A percentile compares a stretch with the other conserved stretches of the same genome.
Evolutionary conservation across 2,113 vertebrate genomes (phyloP).

Genomic region (Eurystomus gularis): DNA sequence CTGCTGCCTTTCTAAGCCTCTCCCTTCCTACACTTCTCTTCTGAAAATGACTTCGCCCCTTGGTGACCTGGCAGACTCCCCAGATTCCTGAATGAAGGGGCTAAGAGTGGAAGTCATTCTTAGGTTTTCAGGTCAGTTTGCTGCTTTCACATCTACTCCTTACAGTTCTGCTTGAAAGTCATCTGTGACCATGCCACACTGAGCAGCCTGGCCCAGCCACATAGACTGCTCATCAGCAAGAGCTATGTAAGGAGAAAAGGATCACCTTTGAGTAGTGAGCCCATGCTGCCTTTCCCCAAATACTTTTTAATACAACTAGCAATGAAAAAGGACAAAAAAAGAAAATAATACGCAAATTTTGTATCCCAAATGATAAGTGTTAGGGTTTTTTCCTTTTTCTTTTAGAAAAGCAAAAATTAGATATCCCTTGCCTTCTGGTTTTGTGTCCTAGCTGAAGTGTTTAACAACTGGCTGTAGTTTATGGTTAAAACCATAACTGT

Average conservation of each 20-base stretch:
- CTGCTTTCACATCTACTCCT: not conserved
- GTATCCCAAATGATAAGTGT: not conserved
- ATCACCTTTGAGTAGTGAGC: too few species aligned
- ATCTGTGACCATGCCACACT: rapidly evolving
- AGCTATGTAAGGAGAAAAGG: not conserved
- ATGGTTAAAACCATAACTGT: not conserved
- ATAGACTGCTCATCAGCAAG: rapidly evolving
- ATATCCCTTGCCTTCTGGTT: not conserved
- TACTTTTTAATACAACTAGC: not conserved
- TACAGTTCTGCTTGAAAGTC: not conserved
- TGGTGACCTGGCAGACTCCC: not conserved
- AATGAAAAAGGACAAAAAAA: not conserved
- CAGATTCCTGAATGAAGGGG: not conserved
- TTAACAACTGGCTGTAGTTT: not conserved
- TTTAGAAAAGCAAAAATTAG: not conserved
- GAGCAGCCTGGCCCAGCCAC: not conserved
- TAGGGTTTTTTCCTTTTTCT: not conserved
- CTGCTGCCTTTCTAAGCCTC: not conserved
- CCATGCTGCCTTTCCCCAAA: not conserved
- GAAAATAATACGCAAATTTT: not conserved
- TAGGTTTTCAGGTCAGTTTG: not conserved
- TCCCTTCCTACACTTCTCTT: not conserved
- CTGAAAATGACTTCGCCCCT: rapidly evolving
- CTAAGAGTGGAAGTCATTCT: not conserved
- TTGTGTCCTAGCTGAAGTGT: not conserved